Base-by-base conservation (phyloP, 2,888 invertebrate species). In the Drosophila subsilvestris region DNA sequence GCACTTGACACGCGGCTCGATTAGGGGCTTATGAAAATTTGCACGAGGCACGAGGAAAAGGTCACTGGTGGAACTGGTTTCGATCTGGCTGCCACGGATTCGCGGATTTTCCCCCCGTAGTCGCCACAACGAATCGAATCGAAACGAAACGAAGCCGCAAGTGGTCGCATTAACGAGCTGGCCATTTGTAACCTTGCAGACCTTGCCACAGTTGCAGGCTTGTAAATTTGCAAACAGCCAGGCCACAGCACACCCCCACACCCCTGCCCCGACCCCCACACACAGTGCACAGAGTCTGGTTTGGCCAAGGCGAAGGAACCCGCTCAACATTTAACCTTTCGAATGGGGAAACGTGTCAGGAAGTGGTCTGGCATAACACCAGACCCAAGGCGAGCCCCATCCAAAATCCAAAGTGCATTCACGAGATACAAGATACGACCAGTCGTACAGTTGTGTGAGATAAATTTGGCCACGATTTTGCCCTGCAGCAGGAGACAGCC, bases 121-220 rank as follows among this genome's bases (percentile, higher is more conserved):
- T 51, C 22, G 56, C 43, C 37, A 37, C 37, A 14, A n/a, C 37
- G 37, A 37, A 37, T 37, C n/a, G 37, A 12, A 32, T 5, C 12
- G 32, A 37, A 37, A 12, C 12, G 37, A 56, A 56, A 74, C 53
- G 56, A 29, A 69, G 69, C 72, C 75, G 44, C 84, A 75, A 79
- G 63, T 51, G 72, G 63, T 68, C 70, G 63, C 78, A 59, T 60
- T 59, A 76, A 73, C 79, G 49, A 49, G 59, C 63, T 60, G 57
- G 43, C 50, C 61, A 80, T 65, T 56, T 63, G 71, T 88, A 88
- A 84, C 84, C 89, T 84, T 84, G 89, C 70, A 87, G 89, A 89
- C 87, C 84, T 84, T 84, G 89, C 89, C 83, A 86, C 83, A 84
- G 88, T 88, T 83, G 89, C 87, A 68, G 37, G 75, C 67, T 45